Evolutionary conservation across 2,113 vertebrate species (phyloP).

Genomic region (Bostrychus sinensis): DNA sequence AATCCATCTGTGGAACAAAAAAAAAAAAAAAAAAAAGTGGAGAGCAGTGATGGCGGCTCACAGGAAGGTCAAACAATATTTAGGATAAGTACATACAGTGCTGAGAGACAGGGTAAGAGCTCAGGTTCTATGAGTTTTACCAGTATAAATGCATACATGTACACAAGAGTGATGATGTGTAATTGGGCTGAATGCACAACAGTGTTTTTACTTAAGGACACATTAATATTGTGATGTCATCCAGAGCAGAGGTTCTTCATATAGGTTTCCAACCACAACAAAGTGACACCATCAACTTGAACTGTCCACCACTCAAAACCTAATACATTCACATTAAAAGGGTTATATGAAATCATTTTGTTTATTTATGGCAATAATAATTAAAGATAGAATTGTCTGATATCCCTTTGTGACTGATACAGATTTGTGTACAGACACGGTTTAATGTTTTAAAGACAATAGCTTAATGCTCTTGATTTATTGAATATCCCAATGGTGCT

Average conservation of each 20-base stretch:
- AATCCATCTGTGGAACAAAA: slow-evolving; percentile 67
- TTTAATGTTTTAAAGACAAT: too few species aligned
- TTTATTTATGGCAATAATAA: too few species aligned
- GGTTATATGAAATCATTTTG: neutral
- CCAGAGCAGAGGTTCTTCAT: slow-evolving; percentile 6
- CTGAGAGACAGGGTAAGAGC: slow-evolving; percentile 30
- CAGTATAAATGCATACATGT: slow-evolving; percentile 11
- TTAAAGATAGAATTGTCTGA: too few species aligned
- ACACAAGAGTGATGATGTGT: slow-evolving; percentile 19
- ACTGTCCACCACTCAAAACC: neutral
- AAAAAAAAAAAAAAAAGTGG: neutral
- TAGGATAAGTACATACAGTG: slow-evolving; percentile 73
- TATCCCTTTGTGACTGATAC: too few species aligned
- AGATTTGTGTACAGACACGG: too few species aligned
- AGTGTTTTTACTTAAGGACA: slow-evolving; percentile 37
- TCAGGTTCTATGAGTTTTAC: slow-evolving; percentile 9
- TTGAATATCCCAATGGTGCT: too few species aligned
- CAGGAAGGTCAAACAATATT: slow-evolving; percentile 76
- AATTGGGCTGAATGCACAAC: slow-evolving; percentile 29
- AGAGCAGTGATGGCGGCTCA: slow-evolving; percentile 46
- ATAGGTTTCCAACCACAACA: slow-evolving; percentile 25
- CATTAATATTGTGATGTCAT: slow-evolving; percentile 50
- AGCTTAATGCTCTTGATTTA: too few species aligned
- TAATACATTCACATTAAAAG: neutral
- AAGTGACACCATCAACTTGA: slow-evolving; percentile 12